These are phyloP conservation scores for Spinus olivaceus DNA, from an alignment of 2,797 vertebrate genomes.

Conservation along the genomic window DNA sequence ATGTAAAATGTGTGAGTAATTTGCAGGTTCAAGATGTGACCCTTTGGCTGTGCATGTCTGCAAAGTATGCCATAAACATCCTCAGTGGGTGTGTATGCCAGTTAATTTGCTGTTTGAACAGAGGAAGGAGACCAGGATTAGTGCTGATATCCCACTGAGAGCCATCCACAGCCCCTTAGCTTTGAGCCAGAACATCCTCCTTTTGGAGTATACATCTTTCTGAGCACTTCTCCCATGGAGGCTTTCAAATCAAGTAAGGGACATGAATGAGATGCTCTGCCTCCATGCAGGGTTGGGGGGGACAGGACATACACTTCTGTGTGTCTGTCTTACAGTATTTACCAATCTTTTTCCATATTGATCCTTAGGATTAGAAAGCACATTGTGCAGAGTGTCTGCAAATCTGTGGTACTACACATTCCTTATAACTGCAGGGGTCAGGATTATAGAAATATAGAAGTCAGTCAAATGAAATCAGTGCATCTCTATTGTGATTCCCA, in stretches of 20 bases:
- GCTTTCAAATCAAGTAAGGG: not conserved
- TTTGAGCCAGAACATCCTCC: not conserved
- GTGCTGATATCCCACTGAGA: not conserved
- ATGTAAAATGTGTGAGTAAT: conserved; percentile 34
- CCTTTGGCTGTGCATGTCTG: not conserved
- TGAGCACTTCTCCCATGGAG: not conserved
- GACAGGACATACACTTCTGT: not conserved
- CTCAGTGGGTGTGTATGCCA: not conserved
- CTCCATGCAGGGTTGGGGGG: accelerated
- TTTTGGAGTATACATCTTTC: not conserved
- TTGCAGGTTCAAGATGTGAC: not conserved
- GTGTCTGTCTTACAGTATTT: not conserved
- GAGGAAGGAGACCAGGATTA: not conserved
- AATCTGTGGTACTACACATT: not conserved
- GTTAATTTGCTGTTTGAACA: not conserved
- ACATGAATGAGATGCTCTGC: not conserved
- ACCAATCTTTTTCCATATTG: not conserved
- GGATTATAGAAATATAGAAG: not conserved
- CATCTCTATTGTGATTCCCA: not conserved
- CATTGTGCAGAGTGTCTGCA: not conserved
- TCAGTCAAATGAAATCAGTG: not conserved
- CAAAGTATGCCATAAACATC: not conserved
- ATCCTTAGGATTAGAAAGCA: not conserved
- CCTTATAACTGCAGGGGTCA: not conserved
- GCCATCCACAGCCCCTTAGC: not conserved